These are phyloP conservation scores for Mormyrops boulengeri DNA, from an alignment of 2,797 vertebrate species.

Conservation along the genomic window DNA sequence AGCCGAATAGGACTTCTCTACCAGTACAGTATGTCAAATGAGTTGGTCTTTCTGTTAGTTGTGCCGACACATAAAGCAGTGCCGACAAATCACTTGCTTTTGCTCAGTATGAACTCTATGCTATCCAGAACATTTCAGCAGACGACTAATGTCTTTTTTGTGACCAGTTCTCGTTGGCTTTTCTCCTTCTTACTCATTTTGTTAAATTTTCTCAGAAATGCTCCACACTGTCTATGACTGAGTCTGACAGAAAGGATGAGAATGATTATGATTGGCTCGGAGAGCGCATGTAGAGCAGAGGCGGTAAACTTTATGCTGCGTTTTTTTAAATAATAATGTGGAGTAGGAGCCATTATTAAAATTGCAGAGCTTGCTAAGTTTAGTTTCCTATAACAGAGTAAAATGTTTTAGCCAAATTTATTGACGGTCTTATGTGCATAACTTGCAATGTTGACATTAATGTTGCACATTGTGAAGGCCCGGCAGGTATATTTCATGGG, in stretches of 20 bases:
- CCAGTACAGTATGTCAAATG: neutral
- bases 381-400: neutral
- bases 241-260: neutral
- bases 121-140: neutral
- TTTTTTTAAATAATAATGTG: neutral
- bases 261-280: neutral
- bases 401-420: neutral
- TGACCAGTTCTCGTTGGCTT: neutral
- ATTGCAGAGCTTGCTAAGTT: neutral
- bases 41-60: neutral
- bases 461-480: neutral
- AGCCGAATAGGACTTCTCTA: neutral
- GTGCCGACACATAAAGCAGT: neutral
- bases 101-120: neutral
- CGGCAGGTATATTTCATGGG: constrained; percentile 22
- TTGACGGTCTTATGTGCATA: neutral
- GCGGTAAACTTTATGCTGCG: neutral
- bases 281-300: neutral
- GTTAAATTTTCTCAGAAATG: neutral
- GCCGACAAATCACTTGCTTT: neutral
- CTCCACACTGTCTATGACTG: neutral
- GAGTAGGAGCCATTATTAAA: neutral
- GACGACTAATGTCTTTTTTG: neutral
- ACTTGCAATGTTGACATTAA: neutral
- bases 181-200: neutral